Percentiles rank a stretch among this genome's conserved stretches.
phyloP scores from a whole-genome alignment of 2,113 vertebrate species.

The Tringa solitaria region DNA sequence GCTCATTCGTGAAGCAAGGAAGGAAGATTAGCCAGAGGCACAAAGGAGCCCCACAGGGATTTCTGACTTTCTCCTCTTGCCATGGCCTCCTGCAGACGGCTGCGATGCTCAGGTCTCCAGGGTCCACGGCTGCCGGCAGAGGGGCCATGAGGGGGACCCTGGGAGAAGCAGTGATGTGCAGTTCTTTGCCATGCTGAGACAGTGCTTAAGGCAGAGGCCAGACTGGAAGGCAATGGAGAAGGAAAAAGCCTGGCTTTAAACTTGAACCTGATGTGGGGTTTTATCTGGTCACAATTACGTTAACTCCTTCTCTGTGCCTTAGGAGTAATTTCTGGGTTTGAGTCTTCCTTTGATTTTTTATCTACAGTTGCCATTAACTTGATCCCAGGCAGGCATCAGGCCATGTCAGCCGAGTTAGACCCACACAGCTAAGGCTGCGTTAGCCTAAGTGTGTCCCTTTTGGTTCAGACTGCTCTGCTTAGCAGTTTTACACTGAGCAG shows the following conservation, averaged over 20 bases:
- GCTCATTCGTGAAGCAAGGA: not conserved
- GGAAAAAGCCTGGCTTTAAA: not conserved
- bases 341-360: not conserved
- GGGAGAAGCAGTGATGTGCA: not conserved
- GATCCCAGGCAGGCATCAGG: not conserved
- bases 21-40: not conserved
- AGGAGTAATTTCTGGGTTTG: not conserved
- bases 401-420: not conserved
- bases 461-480: not conserved
- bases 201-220: not conserved
- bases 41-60: not conserved
- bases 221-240: not conserved
- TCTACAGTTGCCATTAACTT: not conserved
- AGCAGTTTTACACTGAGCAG: not conserved
- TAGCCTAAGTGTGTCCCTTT: not conserved
- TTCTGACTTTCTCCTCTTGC: conserved; percentile 11
- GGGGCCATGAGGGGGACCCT: not conserved
- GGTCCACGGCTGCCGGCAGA: not conserved
- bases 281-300: not conserved
- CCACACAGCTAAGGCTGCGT: not conserved
- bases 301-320: not conserved
- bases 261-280: not conserved
- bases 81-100: accelerated
- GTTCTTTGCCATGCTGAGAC: not conserved
- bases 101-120: not conserved